Evolutionary conservation across 2,113 vertebrate genomes (phyloP).

Genomic region (Chloropsis cyanopogon): DNA sequence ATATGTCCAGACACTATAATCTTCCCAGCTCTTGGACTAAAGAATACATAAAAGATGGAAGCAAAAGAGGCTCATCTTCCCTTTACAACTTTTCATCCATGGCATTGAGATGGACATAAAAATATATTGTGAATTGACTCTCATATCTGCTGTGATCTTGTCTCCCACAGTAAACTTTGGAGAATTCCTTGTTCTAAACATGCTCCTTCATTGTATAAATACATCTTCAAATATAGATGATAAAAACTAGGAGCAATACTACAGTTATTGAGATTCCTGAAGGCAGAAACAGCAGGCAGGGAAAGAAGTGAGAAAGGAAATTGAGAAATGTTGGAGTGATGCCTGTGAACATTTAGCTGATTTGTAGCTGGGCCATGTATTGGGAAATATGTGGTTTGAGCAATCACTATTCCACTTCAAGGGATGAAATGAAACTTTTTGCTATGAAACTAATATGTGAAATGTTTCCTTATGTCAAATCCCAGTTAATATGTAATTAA

Average conservation of each 20-base stretch:
- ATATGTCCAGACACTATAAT: not conserved
- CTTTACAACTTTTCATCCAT: not conserved
- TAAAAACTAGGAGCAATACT: not conserved
- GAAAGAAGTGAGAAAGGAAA: constrained; percentile 21
- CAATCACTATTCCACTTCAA: not conserved
- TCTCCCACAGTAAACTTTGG: not conserved
- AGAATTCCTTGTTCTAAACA: not conserved
- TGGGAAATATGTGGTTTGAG: not conserved
- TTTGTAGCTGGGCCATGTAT: not conserved
- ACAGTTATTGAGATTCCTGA: not conserved
- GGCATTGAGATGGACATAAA: not conserved
- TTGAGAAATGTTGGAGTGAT: not conserved
- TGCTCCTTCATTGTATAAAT: not conserved
- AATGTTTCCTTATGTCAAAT: not conserved
- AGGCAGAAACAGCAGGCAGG: constrained; percentile 1
- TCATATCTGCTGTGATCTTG: not conserved
- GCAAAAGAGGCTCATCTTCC: not conserved
- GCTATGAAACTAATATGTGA: not conserved
- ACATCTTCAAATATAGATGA: not conserved
- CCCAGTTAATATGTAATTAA: not conserved
- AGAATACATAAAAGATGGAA: not conserved
- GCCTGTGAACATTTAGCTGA: constrained; percentile 9
- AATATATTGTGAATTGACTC: not conserved
- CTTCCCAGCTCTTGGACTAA: not conserved
- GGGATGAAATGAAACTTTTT: constrained; percentile 18